phyloP scores from a whole-genome alignment of 1,140 invertebrate species.

The Pristionchus pacificus region DNA sequence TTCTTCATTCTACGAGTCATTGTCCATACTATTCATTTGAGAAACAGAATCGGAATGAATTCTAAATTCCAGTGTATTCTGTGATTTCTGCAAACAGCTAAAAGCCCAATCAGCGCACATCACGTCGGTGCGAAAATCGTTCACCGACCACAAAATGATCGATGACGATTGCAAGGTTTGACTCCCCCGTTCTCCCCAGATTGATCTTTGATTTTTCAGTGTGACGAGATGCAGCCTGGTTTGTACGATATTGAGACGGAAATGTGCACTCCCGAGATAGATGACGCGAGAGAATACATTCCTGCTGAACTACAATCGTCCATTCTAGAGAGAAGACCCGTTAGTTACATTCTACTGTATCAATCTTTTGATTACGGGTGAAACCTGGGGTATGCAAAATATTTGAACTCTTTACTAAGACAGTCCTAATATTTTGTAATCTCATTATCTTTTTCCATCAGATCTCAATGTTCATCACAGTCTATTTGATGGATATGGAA shows the following conservation, averaged over 20 bases:
- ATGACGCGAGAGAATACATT: conserved; percentile 57
- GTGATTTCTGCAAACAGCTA: conserved; percentile 57
- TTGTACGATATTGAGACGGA: conserved; percentile 57
- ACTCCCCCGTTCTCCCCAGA: background rate
- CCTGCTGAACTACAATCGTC: conserved; percentile 55
- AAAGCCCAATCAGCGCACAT: conserved; percentile 40
- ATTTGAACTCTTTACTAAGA: background rate
- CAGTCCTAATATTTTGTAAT: background rate
- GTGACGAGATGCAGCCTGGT: conserved; percentile 41
- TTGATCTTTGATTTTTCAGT: conserved; percentile 22
- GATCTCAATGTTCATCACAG: conserved; percentile 58
- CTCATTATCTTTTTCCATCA: conserved; percentile 24
- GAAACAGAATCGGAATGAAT: no score
- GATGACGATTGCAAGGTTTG: conserved; percentile 33
- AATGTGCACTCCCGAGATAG: conserved; percentile 57
- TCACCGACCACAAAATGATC: conserved; percentile 19
- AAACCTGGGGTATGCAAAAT: no score
- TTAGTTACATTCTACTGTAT: conserved; percentile 20
- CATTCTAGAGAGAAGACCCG: conserved; percentile 55
- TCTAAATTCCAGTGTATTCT: conserved; percentile 51
- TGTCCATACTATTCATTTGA: no score
- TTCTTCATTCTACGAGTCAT: no score
- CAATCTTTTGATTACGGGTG: background rate
- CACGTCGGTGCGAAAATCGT: conserved; percentile 5
- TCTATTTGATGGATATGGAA: conserved; percentile 56